Evolutionary conservation across 2,113 vertebrate species (phyloP), one percentile per base, ranked within the genome.

Genomic region (Mesocricetus auratus): DNA sequence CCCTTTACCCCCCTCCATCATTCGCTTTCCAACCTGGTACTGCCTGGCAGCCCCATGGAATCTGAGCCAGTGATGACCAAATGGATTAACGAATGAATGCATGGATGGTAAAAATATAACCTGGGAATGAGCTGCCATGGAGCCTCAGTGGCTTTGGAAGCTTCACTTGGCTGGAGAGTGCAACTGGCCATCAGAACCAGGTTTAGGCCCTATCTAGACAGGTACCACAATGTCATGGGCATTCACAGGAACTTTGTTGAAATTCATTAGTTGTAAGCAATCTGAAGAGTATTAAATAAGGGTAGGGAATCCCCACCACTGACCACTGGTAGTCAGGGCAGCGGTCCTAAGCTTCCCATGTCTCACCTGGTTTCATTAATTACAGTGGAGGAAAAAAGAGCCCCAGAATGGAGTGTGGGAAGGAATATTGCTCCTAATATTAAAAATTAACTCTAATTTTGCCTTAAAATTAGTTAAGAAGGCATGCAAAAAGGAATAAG

Each of bases 371-470:
- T 22, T 86, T 73, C 7, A n/a, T 19, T 83, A 26, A 82, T 4
- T 1, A 10, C 15, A 16, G 29, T 15, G 4, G 11, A 86, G 17
- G 82, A 82, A 81, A 82, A 21, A 16, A 0, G 7, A 85, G 24
- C 3, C 31, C 45, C 0, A 9, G 53, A 4, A 7, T 90, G 21
- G 68, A 88, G 39, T 53, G 50, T 53, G 64, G 31, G 68, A 64
- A 24, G 45, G 89, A 74, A 29, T 77, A 50, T 10, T 60, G 22
- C 12, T 82, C 12, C 36, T 82, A 58, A 58, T 82, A 58, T 60
- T 82, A 82, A 87, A 24, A 94, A 71, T 60, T 90, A 91, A 66
- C 7, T 93, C 73, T 64, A 82, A 50, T 73, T 75, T 95, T 82
- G 39, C 53, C 62, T 78, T 73, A 45, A 91, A 89, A 94, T 82